Conservation (phyloP, 2,797 vertebrate genomes). For the Rousettus madagascariensis region DNA sequence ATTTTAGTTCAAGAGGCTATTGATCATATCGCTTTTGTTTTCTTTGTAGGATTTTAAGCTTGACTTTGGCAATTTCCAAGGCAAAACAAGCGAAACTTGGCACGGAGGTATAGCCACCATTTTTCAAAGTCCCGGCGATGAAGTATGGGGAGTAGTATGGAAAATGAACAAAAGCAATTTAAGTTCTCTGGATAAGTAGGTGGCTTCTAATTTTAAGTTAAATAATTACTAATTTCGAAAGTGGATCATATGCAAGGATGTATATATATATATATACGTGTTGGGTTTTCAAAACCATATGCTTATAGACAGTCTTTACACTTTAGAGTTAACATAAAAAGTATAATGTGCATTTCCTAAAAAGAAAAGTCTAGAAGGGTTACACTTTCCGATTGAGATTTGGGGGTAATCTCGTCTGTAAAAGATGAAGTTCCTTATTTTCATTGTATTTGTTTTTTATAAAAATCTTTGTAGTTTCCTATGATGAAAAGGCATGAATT, state of each 20-base stretch:
- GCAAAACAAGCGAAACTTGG: conserved; percentile 90
- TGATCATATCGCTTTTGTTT: conserved; percentile 77
- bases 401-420: background rate
- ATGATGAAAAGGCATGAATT: background rate
- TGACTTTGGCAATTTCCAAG: conserved; percentile 91
- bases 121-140: conserved; percentile 88
- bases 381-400: background rate
- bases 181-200: conserved; percentile 93
- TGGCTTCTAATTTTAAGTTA: conserved; percentile 77
- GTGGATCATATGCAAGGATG: background rate
- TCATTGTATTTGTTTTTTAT: background rate
- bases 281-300: background rate
- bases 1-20: background rate
- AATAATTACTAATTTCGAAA: conserved; percentile 42
- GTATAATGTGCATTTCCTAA: background rate
- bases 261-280: background rate
- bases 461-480: conserved; percentile 7
- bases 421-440: background rate
- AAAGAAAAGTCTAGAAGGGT: background rate
- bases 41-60: conserved; percentile 91
- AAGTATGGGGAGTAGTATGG: conserved; percentile 96
- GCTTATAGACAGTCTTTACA: background rate
- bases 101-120: conserved; percentile 94
- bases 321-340: background rate
- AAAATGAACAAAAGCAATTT: conserved; percentile 89